Base-by-base conservation (phyloP, 53 echinoderm and acorn worm species). In the Mesocentrotus franciscanus region DNA sequence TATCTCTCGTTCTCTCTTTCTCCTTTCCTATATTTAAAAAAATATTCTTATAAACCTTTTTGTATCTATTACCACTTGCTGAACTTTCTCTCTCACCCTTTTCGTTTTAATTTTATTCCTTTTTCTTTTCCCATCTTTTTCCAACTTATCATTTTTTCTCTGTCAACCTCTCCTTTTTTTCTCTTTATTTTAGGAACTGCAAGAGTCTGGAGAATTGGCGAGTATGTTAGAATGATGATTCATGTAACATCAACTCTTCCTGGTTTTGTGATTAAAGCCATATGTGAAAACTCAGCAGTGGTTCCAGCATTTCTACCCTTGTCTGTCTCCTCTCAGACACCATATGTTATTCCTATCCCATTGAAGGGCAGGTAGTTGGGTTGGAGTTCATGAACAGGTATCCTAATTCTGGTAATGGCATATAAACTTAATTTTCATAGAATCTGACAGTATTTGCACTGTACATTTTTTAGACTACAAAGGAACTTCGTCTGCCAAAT, bases 151-250 rank as follows among this genome's bases (percentile, higher is more conserved):
- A n/a, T 20, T 58, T 87, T 74, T 1, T 95, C 8, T 64, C 1
- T 61, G 15, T 61, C 10, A 75, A 11, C 3, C 75, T 32, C 75
- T 30, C 1, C 3, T 74, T 27, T 10, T 72, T 39, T 79, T 85
- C n/a, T 87, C 57, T 75, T 10, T 79, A 20, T 39, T 79, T 34
- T 87, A 96, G 95, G 96, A 97, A 95, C 81, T 97, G 71, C 95
- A 96, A 15, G 95, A 95, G 49, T 96, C 96, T 61, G 96, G 91
- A 61, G 96, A 96, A 56, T 55, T 96, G 94, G 61, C 27, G 17
- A 90, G 62, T 22, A 96, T 96, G 91, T 71, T 95, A 24, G 92
- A 95, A 61, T 90, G 94, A 20, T 94, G 94, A 94, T 3, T 93
- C 93, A 62, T 59, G 58, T 60, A 14, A 1, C 49, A 35, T 58